phyloP scores from a whole-genome alignment of 2,888 invertebrate genomes.

The Serrognathus titanus region DNA sequence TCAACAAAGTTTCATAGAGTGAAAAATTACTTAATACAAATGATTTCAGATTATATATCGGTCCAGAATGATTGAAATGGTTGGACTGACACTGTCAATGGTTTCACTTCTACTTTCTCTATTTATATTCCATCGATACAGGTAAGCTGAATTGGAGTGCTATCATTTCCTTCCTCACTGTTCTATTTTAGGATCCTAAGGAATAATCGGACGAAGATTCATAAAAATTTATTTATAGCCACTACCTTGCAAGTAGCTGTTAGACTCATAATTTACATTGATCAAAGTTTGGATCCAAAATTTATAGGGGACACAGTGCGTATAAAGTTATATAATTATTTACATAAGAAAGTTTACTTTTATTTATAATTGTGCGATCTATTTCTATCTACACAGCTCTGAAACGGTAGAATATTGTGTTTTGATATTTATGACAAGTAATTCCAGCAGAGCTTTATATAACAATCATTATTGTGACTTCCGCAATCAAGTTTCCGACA shows the following conservation, averaged over 20 bases:
- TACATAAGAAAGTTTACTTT: too few species aligned
- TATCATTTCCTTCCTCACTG: neutral
- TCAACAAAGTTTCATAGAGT: too few species aligned
- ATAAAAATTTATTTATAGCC: constrained; percentile 79
- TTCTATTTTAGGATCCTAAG: constrained; percentile 61
- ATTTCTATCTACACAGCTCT: too few species aligned
- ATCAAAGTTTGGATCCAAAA: constrained; percentile 55
- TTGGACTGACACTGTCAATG: constrained; percentile 77
- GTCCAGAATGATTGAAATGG: constrained; percentile 74
- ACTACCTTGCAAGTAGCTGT: constrained; percentile 75
- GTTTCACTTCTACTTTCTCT: constrained; percentile 72
- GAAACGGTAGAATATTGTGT: too few species aligned
- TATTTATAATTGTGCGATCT: too few species aligned
- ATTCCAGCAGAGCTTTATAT: too few species aligned
- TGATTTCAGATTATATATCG: constrained; percentile 62
- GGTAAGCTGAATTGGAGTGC: constrained; percentile 53
- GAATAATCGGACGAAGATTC: constrained; percentile 81
- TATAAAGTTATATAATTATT: constrained; percentile 14
- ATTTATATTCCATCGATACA: constrained; percentile 76
- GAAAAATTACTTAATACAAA: neutral
- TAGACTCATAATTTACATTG: constrained; percentile 70
- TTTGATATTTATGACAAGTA: too few species aligned
- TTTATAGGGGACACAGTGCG: constrained; percentile 66
- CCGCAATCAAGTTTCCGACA: too few species aligned
- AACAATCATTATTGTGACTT: too few species aligned